phyloP scores from a whole-genome alignment of 1,140 invertebrate genomes.

The Notospermus geniculatus region DNA sequence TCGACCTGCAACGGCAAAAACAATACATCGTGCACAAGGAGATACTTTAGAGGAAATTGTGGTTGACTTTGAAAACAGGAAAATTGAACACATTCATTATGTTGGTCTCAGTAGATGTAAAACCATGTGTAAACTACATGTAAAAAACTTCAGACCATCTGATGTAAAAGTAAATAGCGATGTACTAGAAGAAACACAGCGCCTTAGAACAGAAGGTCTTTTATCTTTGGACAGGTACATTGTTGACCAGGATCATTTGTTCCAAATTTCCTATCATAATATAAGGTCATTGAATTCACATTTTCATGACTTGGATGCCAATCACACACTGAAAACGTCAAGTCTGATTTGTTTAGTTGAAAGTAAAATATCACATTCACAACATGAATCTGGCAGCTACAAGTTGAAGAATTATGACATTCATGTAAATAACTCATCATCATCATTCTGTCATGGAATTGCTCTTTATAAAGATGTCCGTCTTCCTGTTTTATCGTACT shows the following conservation, averaged over 20 bases:
- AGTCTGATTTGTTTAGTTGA: not conserved
- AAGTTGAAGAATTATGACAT: not conserved
- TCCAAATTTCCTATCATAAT: constrained; percentile 5
- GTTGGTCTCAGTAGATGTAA: constrained; percentile 4
- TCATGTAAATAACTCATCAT: not conserved
- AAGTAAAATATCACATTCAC: not conserved
- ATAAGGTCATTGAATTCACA: not conserved
- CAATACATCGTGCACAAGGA: constrained; percentile 2
- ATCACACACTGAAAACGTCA: not conserved
- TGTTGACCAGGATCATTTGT: not conserved
- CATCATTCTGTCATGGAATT: not conserved
- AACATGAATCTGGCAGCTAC: not conserved
- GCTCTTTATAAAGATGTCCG: not conserved
- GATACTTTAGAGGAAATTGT: constrained; percentile 3
- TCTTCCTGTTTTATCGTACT: not conserved
- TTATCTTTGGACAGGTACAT: not conserved
- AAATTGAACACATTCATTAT: constrained; percentile 3
- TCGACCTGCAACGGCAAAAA: not conserved
- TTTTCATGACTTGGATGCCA: constrained; percentile 1
- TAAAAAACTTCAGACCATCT: not conserved
- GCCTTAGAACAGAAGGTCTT: not conserved
- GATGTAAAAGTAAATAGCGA: not conserved
- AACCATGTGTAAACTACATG: not conserved
- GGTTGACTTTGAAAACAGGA: not conserved
- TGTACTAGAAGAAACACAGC: not conserved